Evolutionary conservation across 2,113 vertebrate species (phyloP), one percentile per base, ranked within the genome.

Genomic region (Malurus alboscapulatus): DNA sequence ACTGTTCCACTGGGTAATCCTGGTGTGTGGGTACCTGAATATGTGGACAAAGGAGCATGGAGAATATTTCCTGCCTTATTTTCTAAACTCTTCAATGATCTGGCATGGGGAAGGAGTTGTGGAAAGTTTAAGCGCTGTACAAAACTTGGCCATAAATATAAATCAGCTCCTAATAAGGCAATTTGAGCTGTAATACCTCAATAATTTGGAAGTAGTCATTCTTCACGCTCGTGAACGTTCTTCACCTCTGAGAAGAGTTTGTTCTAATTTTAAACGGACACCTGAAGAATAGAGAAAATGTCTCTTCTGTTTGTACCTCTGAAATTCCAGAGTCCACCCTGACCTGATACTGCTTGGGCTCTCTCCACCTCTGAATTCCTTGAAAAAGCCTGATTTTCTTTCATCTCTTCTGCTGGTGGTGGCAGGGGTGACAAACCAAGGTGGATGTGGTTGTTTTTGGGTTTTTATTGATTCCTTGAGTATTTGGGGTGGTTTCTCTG

Each of bases 191-290:
- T 84, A 91, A 83, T 95, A 90, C 84, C 90, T 92, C 84, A 77
- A 16, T 92, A 90, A 96, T 95, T 94, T 90, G 81, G 65, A 78
- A 95, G 59, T 19, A 93, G 69, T 67, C 73, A 84, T 96, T 84
- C 83, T 95, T 91, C 88, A 87, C 67, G 73, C 80, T 90, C 87
- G 51, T 75, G 86, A 72, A 76, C 20, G 84, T 86, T 94, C 91
- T 87, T 96, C 87, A 87, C 81, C 78, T 94, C 91, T 59, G 84
- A 57, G 90, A 79, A 87, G 16, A 84, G 89, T 77, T 91, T 83
- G 45, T 91, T 93, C 89, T 93, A 12, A 93, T 93, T 91, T 79
- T 47, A 69, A 87, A 32, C 10, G 77, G 72, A 62, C 67, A 55
- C 72, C 50, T 91, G 89, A 93, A 79, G 87, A 84, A 92, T 89